phyloP scores from a whole-genome alignment of 2,113 vertebrate species.

The Eptesicus fuscus region DNA sequence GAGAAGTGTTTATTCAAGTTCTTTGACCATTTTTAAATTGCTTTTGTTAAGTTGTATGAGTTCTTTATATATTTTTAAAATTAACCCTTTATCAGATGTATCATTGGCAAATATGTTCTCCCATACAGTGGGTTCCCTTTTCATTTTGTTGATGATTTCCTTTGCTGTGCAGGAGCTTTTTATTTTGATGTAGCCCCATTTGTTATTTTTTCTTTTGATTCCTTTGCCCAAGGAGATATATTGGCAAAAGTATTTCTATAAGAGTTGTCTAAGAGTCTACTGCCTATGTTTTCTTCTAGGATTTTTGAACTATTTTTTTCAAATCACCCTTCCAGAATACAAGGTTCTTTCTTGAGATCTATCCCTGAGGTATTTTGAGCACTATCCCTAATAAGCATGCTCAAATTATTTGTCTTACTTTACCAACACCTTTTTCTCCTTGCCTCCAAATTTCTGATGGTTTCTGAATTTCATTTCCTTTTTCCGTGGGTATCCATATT shows the following conservation, averaged over 20 bases:
- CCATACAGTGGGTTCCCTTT: not conserved
- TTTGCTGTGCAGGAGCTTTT: not conserved
- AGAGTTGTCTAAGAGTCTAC: not conserved
- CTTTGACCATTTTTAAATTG: not conserved
- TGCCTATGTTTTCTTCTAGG: not conserved
- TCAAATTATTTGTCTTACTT: not conserved
- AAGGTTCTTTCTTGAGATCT: not conserved
- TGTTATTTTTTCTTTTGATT: not conserved
- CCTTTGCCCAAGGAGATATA: not conserved
- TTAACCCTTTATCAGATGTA: not conserved
- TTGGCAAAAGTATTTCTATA: not conserved
- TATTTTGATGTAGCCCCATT: not conserved
- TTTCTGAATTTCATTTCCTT: not conserved
- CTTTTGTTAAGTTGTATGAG: not conserved
- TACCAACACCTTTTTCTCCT: not conserved
- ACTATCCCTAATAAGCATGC: not conserved
- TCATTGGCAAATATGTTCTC: not conserved
- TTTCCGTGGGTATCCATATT: not conserved
- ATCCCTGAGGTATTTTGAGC: not conserved
- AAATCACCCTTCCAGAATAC: not conserved
- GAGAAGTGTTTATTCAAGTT: not conserved
- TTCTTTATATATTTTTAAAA: not conserved
- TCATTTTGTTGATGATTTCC: not conserved
- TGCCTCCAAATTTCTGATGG: not conserved
- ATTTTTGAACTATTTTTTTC: not conserved